Conservation (phyloP, 2,888 invertebrate species). For the Morpho achilles region DNA sequence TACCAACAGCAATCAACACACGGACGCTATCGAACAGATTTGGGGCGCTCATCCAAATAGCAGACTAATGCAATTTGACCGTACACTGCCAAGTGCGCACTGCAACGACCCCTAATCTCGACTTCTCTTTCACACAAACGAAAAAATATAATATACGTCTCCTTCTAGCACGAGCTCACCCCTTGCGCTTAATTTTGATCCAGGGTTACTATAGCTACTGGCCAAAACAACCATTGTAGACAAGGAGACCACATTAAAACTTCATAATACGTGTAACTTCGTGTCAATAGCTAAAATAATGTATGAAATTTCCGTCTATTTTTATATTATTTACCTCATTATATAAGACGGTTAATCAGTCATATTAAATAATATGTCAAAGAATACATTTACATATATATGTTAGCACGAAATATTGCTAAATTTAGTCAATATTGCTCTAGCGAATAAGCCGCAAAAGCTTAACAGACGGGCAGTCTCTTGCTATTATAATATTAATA, state of each 20-base stretch:
- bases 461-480: too few relatives aligned
- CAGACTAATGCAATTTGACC: conserved; percentile 67
- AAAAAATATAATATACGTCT: conserved; percentile 42
- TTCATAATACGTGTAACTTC: not conserved
- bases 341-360: too few relatives aligned
- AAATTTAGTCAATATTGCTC: too few relatives aligned
- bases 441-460: too few relatives aligned
- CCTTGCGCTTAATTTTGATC: conserved; percentile 55
- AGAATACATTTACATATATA: too few relatives aligned
- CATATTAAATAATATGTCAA: too few relatives aligned
- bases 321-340: too few relatives aligned
- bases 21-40: conserved; percentile 33
- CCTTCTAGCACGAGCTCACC: conserved; percentile 48
- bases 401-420: not conserved
- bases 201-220: conserved; percentile 63
- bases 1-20: conserved; percentile 15
- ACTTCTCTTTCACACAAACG: conserved; percentile 46
- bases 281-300: not conserved
- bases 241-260: not conserved
- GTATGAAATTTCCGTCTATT: too few relatives aligned
- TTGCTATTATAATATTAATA: too few relatives aligned
- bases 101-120: conserved; percentile 35
- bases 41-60: conserved; percentile 40
- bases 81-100: conserved; percentile 53
- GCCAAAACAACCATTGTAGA: conserved; percentile 55